Conservation (phyloP, 1,140 invertebrate genomes). For the Mizuhopecten yessoensis region DNA sequence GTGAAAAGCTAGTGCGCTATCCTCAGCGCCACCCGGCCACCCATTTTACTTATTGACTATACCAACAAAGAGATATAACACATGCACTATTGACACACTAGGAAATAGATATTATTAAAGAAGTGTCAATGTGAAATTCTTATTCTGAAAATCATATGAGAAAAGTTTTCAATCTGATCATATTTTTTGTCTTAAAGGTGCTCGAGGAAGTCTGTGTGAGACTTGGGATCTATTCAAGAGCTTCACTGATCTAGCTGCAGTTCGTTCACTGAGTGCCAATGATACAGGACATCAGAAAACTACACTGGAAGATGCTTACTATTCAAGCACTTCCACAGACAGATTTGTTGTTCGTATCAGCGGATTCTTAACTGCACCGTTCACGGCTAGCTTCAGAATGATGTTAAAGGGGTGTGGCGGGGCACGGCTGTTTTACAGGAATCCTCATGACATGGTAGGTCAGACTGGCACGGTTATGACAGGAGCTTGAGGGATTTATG, state of each 20-base stretch:
- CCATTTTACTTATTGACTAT: no score
- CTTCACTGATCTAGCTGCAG: background rate
- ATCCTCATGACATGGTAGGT: background rate
- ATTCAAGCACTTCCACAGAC: background rate
- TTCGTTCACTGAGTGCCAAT: background rate
- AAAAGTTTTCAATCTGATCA: no score
- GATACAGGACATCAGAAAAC: background rate
- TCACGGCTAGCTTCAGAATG: background rate
- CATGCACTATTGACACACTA: no score
- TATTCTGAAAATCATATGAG: no score
- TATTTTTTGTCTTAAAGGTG: background rate
- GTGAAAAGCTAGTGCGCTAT: no score
- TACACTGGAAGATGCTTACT: background rate
- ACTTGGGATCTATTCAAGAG: constrained; percentile 25
- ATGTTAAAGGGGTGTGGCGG: constrained; percentile 7
- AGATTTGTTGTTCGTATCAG: constrained; percentile 1
- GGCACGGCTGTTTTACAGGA: background rate
- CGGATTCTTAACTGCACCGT: background rate
- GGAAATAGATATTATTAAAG: no score
- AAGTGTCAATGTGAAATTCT: no score
- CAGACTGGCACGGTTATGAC: no score
- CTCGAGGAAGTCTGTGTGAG: background rate
- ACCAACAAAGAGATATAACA: no score
- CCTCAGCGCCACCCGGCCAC: no score
- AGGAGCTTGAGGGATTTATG: no score